Conservation (phyloP, 1,140 invertebrate genomes). For the Drosophila kanapiae region DNA sequence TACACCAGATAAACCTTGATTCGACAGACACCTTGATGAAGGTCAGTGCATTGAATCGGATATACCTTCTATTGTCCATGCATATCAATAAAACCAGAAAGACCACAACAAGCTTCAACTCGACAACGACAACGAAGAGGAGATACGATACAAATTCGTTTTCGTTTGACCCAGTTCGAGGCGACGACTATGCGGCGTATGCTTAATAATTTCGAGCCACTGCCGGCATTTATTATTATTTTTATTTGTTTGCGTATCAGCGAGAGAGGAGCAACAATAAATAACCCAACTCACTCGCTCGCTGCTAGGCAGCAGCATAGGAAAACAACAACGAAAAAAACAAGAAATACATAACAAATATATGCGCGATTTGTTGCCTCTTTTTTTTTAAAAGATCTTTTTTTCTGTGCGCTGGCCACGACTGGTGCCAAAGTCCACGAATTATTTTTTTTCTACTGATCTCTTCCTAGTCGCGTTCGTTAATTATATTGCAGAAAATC, state of each 20-base stretch:
- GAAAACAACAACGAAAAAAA: slow-evolving; percentile 14
- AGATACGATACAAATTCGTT: slow-evolving; percentile 52
- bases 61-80: slow-evolving; percentile 31
- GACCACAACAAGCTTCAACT: slow-evolving; percentile 34
- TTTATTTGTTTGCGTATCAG: slow-evolving; percentile 66
- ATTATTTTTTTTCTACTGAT: slow-evolving; percentile 24
- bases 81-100: slow-evolving; percentile 43
- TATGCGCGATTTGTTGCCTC: slow-evolving; percentile 34
- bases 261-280: slow-evolving; percentile 22
- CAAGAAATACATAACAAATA: slow-evolving; percentile 41
- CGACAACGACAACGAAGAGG: slow-evolving; percentile 27
- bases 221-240: slow-evolving; percentile 75
- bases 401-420: slow-evolving; percentile 34
- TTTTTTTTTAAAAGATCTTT: slow-evolving; percentile 28
- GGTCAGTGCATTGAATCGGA: slow-evolving; percentile 36
- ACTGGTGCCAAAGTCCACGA: slow-evolving; percentile 56
- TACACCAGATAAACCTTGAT: slow-evolving; percentile 21
- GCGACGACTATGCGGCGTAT: slow-evolving; percentile 62
- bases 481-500: slow-evolving; percentile 56
- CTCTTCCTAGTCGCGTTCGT: slow-evolving; percentile 12
- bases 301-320: background rate
- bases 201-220: slow-evolving; percentile 51
- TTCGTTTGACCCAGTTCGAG: slow-evolving; percentile 69
- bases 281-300: slow-evolving; percentile 7
- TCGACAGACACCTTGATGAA: slow-evolving; percentile 15